These are phyloP conservation scores for Melanostoma mellinum DNA, from an alignment of 2,888 invertebrate genomes.

Conservation along the genomic window DNA sequence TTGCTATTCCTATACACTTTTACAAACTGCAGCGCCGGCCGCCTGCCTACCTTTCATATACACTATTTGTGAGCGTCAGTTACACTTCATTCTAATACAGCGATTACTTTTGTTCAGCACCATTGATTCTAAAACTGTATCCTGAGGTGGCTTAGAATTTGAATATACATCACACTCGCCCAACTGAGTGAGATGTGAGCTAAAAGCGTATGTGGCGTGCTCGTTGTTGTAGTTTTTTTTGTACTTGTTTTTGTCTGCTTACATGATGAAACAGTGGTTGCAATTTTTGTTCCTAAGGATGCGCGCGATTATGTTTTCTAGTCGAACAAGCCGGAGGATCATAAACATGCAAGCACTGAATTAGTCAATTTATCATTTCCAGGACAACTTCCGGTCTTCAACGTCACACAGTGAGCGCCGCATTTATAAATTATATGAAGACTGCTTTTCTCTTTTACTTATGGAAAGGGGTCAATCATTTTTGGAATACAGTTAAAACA, in stretches of 20 bases:
- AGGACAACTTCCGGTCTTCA: too few relatives aligned
- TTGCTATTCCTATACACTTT: background rate
- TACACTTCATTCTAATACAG: constrained; percentile 37
- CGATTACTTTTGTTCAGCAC: constrained; percentile 55
- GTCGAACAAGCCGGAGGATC: constrained; percentile 5
- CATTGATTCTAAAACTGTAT: constrained; percentile 51
- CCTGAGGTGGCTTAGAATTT: constrained; percentile 31
- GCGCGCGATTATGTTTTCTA: constrained; percentile 28
- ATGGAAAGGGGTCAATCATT: too few relatives aligned
- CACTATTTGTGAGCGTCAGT: constrained; percentile 39
- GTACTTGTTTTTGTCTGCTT: background rate
- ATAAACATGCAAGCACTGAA: constrained; percentile 7
- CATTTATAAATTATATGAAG: too few relatives aligned
- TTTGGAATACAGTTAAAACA: too few relatives aligned
- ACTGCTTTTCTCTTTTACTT: too few relatives aligned
- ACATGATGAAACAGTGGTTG: constrained; percentile 8
- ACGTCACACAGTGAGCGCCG: too few relatives aligned
- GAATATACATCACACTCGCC: constrained; percentile 33
- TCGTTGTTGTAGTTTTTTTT: constrained; percentile 3
- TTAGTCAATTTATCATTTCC: background rate
- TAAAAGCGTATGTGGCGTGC: background rate
- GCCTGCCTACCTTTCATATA: background rate
- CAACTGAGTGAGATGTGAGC: constrained; percentile 3
- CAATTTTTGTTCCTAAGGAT: constrained; percentile 18
- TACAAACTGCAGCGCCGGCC: background rate